Evolutionary conservation across 2,113 vertebrate genomes (phyloP).

Genomic region (Cichladusa arquata): DNA sequence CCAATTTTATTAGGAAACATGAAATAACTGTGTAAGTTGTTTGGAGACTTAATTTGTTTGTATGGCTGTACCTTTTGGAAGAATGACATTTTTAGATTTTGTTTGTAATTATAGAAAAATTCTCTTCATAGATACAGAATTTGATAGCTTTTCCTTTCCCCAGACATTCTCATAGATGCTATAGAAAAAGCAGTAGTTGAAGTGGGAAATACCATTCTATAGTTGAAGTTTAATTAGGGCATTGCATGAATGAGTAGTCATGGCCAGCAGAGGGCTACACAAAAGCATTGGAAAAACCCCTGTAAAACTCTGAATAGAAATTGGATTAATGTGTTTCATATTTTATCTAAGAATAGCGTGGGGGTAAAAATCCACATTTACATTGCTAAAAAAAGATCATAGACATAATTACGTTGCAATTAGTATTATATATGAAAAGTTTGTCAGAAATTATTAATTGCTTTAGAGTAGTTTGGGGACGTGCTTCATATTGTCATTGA

Average conservation of each 20-base stretch:
- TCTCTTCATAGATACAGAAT: neutral
- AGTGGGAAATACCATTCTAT: neutral
- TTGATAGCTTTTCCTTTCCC: neutral
- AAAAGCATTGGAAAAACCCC: neutral
- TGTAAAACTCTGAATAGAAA: neutral
- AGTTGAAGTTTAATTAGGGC: neutral
- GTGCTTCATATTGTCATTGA: neutral
- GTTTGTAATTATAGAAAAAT: neutral
- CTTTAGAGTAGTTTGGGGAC: neutral
- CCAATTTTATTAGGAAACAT: neutral
- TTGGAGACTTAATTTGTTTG: neutral
- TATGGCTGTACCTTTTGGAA: neutral
- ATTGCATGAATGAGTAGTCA: fast-evolving
- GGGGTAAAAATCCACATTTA: neutral
- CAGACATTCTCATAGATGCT: neutral
- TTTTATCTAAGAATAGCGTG: neutral
- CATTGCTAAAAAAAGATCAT: neutral
- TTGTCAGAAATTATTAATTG: neutral
- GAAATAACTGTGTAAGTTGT: neutral
- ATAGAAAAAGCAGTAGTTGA: neutral
- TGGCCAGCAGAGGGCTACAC: neutral
- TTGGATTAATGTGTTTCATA: neutral
- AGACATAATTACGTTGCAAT: neutral
- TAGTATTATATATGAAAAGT: neutral
- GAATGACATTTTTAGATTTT: neutral